Evolutionary conservation across 2,797 vertebrate genomes (phyloP).

Genomic region (Siniperca undulata): DNA sequence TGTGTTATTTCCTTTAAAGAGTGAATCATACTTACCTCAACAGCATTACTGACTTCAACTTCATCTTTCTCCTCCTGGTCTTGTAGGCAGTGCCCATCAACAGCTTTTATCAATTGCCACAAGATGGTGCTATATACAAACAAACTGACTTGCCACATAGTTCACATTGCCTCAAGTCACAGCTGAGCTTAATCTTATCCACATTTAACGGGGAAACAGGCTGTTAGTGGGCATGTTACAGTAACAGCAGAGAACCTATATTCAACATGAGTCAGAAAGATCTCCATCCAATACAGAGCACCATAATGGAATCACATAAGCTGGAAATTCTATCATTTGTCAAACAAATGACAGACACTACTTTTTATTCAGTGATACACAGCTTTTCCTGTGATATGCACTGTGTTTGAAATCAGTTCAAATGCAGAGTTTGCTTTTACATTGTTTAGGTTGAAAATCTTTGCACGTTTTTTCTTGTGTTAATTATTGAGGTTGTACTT

Average conservation of each 20-base stretch:
- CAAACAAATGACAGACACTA: neutral
- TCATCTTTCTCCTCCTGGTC: neutral
- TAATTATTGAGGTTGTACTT: neutral
- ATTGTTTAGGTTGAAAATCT: neutral
- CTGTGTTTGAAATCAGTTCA: neutral
- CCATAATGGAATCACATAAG: neutral
- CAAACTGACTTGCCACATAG: slow-evolving; percentile 27
- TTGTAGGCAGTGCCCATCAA: neutral
- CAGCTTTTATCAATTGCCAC: slow-evolving; percentile 51
- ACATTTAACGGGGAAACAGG: neutral
- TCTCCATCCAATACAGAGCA: neutral
- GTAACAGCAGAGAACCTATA: neutral
- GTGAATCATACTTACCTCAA: neutral
- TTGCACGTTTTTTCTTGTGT: neutral
- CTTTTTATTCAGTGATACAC: neutral
- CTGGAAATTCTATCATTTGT: neutral
- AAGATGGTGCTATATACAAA: slow-evolving; percentile 75
- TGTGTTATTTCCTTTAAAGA: neutral
- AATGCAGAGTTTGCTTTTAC: neutral
- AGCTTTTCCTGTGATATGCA: neutral
- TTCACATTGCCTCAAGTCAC: neutral
- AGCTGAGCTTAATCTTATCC: slow-evolving; percentile 19
- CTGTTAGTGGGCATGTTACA: neutral
- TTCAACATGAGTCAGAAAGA: neutral
- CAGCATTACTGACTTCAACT: neutral